phyloP scores from a whole-genome alignment of 2,888 invertebrate species.

The Noctua fimbriata region DNA sequence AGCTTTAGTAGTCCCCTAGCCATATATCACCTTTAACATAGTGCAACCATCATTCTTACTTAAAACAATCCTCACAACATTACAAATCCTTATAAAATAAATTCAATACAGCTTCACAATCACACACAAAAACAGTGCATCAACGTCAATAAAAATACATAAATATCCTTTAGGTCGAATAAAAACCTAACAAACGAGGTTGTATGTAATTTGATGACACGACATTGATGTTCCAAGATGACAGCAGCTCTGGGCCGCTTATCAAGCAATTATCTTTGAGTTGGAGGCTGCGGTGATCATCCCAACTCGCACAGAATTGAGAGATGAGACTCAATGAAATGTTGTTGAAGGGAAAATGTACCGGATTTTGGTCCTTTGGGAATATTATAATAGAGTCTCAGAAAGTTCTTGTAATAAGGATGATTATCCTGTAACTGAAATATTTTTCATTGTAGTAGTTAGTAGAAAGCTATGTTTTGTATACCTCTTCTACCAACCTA shows the following conservation, averaged over 20 bases:
- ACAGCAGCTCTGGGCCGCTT: constrained; percentile 29
- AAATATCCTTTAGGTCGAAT: constrained; percentile 21
- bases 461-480: background rate
- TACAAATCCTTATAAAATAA: background rate
- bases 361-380: background rate
- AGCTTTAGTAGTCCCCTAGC: background rate
- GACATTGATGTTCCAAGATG: constrained; percentile 55
- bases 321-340: constrained; percentile 37
- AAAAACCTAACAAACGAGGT: constrained; percentile 43
- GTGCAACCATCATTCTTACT: background rate
- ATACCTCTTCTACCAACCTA: background rate
- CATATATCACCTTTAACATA: background rate
- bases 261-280: constrained; percentile 56
- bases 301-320: constrained; percentile 36
- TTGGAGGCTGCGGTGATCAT: constrained; percentile 32
- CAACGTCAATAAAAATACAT: constrained; percentile 31
- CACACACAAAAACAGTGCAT: constrained; percentile 13
- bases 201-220: constrained; percentile 46
- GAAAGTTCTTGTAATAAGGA: background rate
- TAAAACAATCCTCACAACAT: background rate
- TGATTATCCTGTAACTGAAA: background rate
- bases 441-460: background rate
- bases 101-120: no score
- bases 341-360: constrained; percentile 20
- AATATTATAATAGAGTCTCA: background rate